Percentiles rank a stretch among this genome's conserved stretches.
Evolutionary conservation across 2,888 invertebrate genomes (phyloP).

Genomic region (Ceraclea dissimilis): DNA sequence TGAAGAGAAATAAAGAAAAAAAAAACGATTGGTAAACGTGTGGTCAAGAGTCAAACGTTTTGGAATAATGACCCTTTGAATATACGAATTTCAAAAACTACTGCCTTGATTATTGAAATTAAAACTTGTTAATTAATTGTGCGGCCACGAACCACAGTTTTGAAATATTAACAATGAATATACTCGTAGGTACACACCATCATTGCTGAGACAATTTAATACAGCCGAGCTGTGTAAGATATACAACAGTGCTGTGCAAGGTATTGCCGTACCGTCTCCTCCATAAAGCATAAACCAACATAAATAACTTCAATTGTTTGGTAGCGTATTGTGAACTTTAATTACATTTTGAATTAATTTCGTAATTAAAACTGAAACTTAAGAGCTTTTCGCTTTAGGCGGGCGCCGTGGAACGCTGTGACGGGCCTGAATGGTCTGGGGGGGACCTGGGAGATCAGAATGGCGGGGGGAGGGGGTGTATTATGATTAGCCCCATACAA

Average conservation of each 20-base stretch:
- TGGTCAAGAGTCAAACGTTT: no score
- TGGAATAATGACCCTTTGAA: no score
- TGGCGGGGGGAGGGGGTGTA: conserved; percentile 2
- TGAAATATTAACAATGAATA: background rate
- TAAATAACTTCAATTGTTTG: conserved; percentile 55
- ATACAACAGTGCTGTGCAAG: conserved; percentile 1
- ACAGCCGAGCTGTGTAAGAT: background rate
- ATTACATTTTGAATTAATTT: conserved; percentile 56
- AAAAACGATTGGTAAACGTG: no score
- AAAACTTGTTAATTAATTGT: no score
- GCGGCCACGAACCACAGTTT: background rate
- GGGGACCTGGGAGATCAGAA: conserved; percentile 1
- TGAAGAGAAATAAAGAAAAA: no score
- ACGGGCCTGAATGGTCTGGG: conserved; percentile 3
- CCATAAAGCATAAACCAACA: conserved; percentile 51
- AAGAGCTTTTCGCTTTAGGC: conserved; percentile 35
- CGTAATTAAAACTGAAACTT: conserved; percentile 54
- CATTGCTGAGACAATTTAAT: background rate
- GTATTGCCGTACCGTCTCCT: conserved; percentile 24
- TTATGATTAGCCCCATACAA: background rate
- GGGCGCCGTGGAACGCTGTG: conserved; percentile 8
- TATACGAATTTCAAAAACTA: no score
- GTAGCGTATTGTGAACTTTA: conserved; percentile 54
- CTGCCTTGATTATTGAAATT: no score
- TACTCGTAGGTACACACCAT: background rate